A percentile compares a stretch with the other conserved stretches of the same genome.
Evolutionary conservation across 2,888 invertebrate species (phyloP).

Genomic region (Eueremaeus valkanovi): DNA sequence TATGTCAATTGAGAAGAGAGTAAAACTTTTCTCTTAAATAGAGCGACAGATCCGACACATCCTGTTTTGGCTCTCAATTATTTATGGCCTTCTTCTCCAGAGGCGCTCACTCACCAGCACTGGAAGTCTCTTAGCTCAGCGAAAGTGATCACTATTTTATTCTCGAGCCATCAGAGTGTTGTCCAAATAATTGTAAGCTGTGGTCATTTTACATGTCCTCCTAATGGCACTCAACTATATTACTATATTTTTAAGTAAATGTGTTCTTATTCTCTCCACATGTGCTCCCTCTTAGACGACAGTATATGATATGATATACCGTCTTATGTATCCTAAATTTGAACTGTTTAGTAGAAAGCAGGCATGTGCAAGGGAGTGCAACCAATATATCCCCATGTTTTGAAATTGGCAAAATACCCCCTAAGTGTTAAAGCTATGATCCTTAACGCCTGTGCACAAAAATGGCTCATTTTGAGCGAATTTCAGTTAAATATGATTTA

Average conservation of each 20-base stretch:
- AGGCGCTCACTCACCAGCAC: background rate
- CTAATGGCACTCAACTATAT: conserved; percentile 10
- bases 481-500: too few relatives aligned
- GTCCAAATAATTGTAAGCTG: conserved; percentile 34
- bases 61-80: conserved; percentile 20
- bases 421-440: too few relatives aligned
- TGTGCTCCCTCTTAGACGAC: conserved; percentile 10
- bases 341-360: too few relatives aligned
- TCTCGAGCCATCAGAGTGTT: background rate
- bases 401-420: too few relatives aligned
- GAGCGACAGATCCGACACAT: conserved; percentile 31
- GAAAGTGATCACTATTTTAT: background rate
- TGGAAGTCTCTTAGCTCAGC: too few relatives aligned
- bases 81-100: conserved; percentile 10
- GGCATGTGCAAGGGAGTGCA: too few relatives aligned
- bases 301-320: background rate
- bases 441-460: too few relatives aligned
- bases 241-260: background rate
- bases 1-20: conserved; percentile 14
- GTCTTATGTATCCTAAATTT: background rate
- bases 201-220: conserved; percentile 32
- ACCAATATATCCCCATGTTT: too few relatives aligned
- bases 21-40: conserved; percentile 7
- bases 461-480: too few relatives aligned
- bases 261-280: conserved; percentile 28